phyloP scores from a whole-genome alignment of 1,140 invertebrate species.

The Formica exsecta region DNA sequence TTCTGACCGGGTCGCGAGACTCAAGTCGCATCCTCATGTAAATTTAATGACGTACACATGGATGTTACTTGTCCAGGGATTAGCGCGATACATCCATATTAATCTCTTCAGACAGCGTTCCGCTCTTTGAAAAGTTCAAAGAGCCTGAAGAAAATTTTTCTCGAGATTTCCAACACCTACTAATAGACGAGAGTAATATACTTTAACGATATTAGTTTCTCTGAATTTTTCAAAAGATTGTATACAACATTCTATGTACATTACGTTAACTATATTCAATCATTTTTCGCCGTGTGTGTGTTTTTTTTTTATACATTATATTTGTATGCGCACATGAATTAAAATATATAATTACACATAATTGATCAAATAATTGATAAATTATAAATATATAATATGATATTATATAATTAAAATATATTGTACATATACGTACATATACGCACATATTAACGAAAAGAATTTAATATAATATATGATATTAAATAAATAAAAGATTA shows the following conservation, averaged over 20 bases:
- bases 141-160: conserved; percentile 43
- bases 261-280: neutral
- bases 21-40: conserved; percentile 76
- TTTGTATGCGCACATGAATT: too few species aligned
- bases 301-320: neutral
- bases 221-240: neutral
- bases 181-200: neutral
- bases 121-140: conserved; percentile 65
- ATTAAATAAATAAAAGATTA: conserved; percentile 21
- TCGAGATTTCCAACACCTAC: conserved; percentile 44
- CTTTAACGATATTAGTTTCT: conserved; percentile 49
- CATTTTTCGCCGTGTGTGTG: neutral
- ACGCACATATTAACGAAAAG: neutral
- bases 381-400: too few species aligned
- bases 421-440: neutral
- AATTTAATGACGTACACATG: conserved; percentile 78
- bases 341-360: too few species aligned
- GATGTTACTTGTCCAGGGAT: conserved; percentile 64
- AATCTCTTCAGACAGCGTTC: conserved; percentile 42
- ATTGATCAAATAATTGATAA: too few species aligned
- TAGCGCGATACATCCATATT: conserved; percentile 67
- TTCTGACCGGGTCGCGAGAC: conserved; percentile 24
- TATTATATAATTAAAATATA: neutral
- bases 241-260: neutral
- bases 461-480: neutral